These are phyloP conservation scores for Nineta flava DNA, from an alignment of 2,888 invertebrate species.

Conservation along the genomic window DNA sequence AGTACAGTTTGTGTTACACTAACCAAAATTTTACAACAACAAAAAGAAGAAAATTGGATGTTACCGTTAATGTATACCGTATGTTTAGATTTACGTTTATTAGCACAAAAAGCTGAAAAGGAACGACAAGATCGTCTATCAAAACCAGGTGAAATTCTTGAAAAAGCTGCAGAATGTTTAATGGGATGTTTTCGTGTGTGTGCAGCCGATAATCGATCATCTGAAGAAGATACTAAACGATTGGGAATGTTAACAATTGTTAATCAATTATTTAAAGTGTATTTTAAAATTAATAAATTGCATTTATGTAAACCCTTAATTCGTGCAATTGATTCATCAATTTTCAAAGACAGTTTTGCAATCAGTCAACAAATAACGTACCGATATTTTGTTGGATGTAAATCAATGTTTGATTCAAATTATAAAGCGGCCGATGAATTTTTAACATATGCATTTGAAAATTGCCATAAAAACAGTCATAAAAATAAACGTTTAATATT, in stretches of 20 bases:
- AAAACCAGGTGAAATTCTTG: conserved; percentile 55
- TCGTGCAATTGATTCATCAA: conserved; percentile 87
- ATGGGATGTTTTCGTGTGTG: conserved; percentile 91
- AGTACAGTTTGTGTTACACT: conserved; percentile 60
- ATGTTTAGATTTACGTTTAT: conserved; percentile 75
- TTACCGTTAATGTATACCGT: conserved; percentile 84
- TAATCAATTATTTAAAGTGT: conserved; percentile 85
- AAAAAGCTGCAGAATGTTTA: conserved; percentile 85
- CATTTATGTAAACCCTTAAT: conserved; percentile 89
- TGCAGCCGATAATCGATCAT: conserved; percentile 83
- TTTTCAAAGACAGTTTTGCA: conserved; percentile 77
- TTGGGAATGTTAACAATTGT: conserved; percentile 92
- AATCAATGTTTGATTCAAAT: conserved; percentile 97
- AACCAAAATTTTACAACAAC: conserved; percentile 65
- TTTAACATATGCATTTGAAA: conserved; percentile 81
- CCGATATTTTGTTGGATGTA: conserved; percentile 91
- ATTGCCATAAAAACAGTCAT: conserved; percentile 63
- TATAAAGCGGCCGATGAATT: conserved; percentile 86
- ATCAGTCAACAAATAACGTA: conserved; percentile 92
- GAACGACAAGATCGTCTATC: conserved; percentile 31
- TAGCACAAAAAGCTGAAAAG: conserved; percentile 65
- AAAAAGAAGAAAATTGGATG: conserved; percentile 94
- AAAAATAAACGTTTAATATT: conserved; percentile 86
- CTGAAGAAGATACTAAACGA: conserved; percentile 83
- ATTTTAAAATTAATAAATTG: conserved; percentile 65